phyloP scores from a whole-genome alignment of 1,140 invertebrate genomes.

The Ips typographus region DNA sequence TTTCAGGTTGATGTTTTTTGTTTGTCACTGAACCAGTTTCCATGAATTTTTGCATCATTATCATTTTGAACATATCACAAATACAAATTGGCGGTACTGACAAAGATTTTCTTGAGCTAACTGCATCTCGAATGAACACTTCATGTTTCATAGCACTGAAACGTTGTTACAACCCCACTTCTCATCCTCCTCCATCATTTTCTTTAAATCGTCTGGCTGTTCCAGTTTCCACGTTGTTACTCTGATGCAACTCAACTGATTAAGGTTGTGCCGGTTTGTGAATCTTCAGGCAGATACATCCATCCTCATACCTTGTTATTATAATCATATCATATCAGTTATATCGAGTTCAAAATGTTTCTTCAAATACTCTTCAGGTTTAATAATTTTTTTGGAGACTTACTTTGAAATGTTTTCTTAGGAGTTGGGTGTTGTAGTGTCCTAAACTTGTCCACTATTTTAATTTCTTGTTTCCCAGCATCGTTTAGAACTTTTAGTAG shows the following conservation, averaged over 20 bases:
- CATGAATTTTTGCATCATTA: no score
- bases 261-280: background rate
- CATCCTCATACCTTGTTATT: slow-evolving; percentile 25
- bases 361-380: slow-evolving; percentile 32
- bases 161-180: background rate
- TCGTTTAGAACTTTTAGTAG: slow-evolving; percentile 40
- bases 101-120: slow-evolving; percentile 38
- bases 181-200: slow-evolving; percentile 28
- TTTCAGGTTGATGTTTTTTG: no score
- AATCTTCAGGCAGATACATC: slow-evolving; percentile 29
- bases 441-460: slow-evolving; percentile 35
- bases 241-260: background rate
- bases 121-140: slow-evolving; percentile 47
- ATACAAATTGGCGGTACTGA: no score
- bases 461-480: slow-evolving; percentile 33
- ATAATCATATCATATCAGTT: no score
- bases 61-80: no score
- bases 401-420: background rate
- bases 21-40: no score
- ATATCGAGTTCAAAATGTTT: slow-evolving; percentile 23
- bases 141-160: slow-evolving; percentile 29
- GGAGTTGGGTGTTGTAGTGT: slow-evolving; percentile 1
- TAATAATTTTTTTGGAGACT: background rate
- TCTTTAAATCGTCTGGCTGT: slow-evolving; percentile 15
- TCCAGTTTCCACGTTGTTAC: slow-evolving; percentile 12